A percentile compares a stretch with the other conserved stretches of the same genome.
phyloP scores from a whole-genome alignment of 2,888 invertebrate genomes.

The Drosophila prolongata region DNA sequence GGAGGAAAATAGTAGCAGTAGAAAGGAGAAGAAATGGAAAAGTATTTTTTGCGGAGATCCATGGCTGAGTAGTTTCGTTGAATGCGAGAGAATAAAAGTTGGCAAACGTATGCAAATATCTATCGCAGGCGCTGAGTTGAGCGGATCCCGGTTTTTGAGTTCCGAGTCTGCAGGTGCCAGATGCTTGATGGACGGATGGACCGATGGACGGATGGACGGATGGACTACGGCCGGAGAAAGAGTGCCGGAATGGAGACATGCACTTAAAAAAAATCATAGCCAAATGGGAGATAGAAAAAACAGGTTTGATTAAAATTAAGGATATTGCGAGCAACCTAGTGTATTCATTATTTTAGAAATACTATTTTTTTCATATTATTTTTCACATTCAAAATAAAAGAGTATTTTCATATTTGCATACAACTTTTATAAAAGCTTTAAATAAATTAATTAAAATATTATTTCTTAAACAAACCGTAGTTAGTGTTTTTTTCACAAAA shows the following conservation, averaged over 20 bases:
- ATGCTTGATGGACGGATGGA: slow-evolving; percentile 48
- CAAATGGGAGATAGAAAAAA: no score
- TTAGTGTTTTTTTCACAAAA: no score
- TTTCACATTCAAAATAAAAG: no score
- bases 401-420: no score
- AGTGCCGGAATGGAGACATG: neutral
- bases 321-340: no score
- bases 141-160: slow-evolving; percentile 44
- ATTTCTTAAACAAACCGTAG: no score
- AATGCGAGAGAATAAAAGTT: slow-evolving; percentile 62
- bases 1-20: slow-evolving; percentile 10
- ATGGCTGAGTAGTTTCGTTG: slow-evolving; percentile 42
- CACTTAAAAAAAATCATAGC: neutral
- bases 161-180: slow-evolving; percentile 64
- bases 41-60: slow-evolving; percentile 37
- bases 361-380: no score
- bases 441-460: no score
- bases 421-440: no score
- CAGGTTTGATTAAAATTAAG: no score
- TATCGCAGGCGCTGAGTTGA: slow-evolving; percentile 49
- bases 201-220: slow-evolving; percentile 14
- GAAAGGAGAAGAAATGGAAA: slow-evolving; percentile 35
- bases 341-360: no score
- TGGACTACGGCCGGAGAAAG: slow-evolving; percentile 11
- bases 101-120: slow-evolving; percentile 71